Conservation (phyloP, 53 echinoderm and acorn worm species). For the Antedon mediterranea region DNA sequence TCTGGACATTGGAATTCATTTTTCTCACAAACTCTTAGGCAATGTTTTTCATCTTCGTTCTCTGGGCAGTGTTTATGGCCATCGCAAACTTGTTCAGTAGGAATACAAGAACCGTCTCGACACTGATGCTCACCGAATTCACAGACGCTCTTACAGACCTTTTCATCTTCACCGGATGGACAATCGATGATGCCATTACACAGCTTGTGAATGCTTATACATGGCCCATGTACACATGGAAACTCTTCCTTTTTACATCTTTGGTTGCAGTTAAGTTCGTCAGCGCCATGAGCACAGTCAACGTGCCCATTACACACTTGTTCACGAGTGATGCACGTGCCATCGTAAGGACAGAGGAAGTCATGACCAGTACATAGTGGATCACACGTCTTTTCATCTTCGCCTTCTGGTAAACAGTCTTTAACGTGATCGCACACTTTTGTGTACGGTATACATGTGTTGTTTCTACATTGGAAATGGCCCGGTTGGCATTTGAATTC, state of each 20-base stretch:
- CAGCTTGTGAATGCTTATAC: neutral
- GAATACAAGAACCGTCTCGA: neutral
- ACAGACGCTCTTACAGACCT: neutral
- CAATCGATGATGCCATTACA: neutral
- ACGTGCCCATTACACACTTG: neutral
- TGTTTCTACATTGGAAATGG: neutral
- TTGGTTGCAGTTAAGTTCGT: neutral
- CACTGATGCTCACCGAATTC: neutral
- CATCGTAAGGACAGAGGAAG: neutral
- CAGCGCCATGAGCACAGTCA: conserved; percentile 1
- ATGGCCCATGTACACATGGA: neutral
- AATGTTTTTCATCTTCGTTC: neutral
- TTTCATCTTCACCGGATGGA: conserved; percentile 4
- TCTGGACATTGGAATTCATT: neutral
- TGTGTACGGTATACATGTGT: neutral
- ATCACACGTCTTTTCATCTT: neutral
- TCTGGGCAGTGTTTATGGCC: neutral
- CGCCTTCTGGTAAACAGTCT: neutral
- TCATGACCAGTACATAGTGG: neutral
- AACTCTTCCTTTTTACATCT: neutral
- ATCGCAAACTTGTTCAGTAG: neutral
- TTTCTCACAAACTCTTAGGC: neutral
- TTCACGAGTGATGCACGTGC: neutral
- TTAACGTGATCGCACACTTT: neutral
- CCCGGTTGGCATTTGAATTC: neutral